Base-by-base conservation (phyloP, 2,888 invertebrate genomes). In the Acrobasis suavella region DNA sequence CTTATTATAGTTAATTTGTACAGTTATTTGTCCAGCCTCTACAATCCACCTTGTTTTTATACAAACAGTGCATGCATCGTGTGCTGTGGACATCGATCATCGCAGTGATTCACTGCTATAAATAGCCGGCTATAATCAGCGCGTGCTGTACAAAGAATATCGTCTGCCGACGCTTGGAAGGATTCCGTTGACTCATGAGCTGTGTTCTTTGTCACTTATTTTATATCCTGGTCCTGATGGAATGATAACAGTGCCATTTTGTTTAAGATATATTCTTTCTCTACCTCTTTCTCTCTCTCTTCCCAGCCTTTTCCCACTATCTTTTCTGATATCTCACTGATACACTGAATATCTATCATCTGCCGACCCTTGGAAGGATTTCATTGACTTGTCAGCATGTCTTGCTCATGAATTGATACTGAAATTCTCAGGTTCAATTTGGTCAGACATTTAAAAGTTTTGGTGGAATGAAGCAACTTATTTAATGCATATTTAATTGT, bases 81-180 rank as follows among this genome's bases (percentile, higher is more conserved):
- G 46, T 14, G 14, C 42, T 14, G 46, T 54, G 56, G 56, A 56
- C 56, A 56, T 56, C 56, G 39, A 56, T 56, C 83, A 85, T 82
- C 83, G 78, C 82, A 83, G 82, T 88, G 88, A 88, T 72, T 89
- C 89, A 89, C 79, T 65, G 55, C 75, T 86, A 87, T 78, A 82
- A 85, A 84, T 87, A 87, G 75, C 50, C 61, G 65, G 68, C 78
- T 86, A 88, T 86, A 86, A 83, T 86, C 87, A 88, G 84, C 79
- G 81, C 32, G 32, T n/a, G 32, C 15, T 82, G 82, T 86, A 88
- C 86, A 87, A 86, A 87, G 84, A 60, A 71, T 77, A 70, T 70
- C 15, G 46, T 52, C 52, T 52, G 52, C 14, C 52, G 22, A 17
- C 52, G 14, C 52, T 52, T 52, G 32, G 52, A 52, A 52, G 52